Conservation (phyloP, 2,888 invertebrate genomes). For the Polydrusus pterygomalis region DNA sequence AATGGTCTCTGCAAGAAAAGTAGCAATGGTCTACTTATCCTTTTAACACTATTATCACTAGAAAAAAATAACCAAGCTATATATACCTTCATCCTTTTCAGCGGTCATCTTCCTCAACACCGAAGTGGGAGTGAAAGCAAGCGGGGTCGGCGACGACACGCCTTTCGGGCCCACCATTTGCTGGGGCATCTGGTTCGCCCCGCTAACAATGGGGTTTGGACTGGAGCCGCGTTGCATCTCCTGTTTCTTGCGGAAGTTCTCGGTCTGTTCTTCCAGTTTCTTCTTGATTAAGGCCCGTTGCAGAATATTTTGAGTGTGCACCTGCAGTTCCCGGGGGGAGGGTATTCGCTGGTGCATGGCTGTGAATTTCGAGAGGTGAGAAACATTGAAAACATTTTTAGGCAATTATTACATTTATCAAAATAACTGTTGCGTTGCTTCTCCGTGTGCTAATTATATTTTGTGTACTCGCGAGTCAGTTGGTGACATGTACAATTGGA, state of each 20-base stretch:
- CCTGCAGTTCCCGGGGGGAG: slow-evolving; percentile 88
- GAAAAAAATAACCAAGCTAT: background rate
- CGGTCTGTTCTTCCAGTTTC: slow-evolving; percentile 91
- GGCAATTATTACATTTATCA: too few species aligned
- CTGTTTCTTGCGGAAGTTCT: slow-evolving; percentile 88
- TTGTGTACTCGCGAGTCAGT: too few species aligned
- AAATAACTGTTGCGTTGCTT: too few species aligned
- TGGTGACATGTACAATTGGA: too few species aligned
- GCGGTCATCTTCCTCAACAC: slow-evolving; percentile 96
- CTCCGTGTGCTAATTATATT: too few species aligned
- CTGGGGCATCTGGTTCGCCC: slow-evolving; percentile 24
- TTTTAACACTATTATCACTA: too few species aligned
- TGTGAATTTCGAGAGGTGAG: slow-evolving; percentile 63
- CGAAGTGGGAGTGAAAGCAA: slow-evolving; percentile 95
- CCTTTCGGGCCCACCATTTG: slow-evolving; percentile 65
- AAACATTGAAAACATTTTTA: background rate
- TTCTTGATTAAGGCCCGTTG: slow-evolving; percentile 91
- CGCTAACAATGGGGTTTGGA: slow-evolving; percentile 55
- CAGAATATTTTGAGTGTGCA: slow-evolving; percentile 90
- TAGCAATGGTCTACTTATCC: too few species aligned
- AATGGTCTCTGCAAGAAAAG: too few species aligned
- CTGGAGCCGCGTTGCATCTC: slow-evolving; percentile 73
- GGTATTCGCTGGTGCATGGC: slow-evolving; percentile 84
- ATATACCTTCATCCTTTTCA: slow-evolving; percentile 83
- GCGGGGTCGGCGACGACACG: slow-evolving; percentile 79